Conservation (phyloP, 2,113 vertebrate genomes). For the Passer montanus region DNA sequence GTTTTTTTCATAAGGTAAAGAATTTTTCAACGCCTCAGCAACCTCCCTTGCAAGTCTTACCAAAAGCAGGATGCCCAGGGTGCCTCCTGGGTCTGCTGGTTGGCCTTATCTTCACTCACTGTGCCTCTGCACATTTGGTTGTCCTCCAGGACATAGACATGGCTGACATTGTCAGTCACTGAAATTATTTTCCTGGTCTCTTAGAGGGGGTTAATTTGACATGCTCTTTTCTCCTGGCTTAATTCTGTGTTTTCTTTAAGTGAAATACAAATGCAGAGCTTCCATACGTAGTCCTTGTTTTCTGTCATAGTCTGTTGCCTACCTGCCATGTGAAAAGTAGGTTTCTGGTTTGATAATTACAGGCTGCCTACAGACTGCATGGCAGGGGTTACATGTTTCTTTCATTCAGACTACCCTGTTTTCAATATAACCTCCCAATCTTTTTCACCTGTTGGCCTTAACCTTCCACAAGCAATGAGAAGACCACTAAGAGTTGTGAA, state of each 20-base stretch:
- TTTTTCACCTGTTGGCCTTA: conserved; percentile 32
- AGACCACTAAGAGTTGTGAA: not conserved
- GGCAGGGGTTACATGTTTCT: not conserved
- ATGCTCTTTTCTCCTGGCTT: not conserved
- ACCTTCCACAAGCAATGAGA: not conserved
- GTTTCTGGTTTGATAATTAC: not conserved
- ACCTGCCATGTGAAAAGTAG: not conserved
- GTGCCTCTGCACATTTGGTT: not conserved
- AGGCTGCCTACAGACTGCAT: not conserved
- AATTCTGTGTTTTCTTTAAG: not conserved
- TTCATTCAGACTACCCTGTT: not conserved
- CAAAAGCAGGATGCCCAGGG: not conserved
- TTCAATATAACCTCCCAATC: not conserved
- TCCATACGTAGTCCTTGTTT: not conserved
- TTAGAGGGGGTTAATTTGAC: not conserved
- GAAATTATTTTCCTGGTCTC: not conserved
- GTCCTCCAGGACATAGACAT: not conserved
- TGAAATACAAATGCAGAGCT: not conserved
- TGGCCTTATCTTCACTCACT: not conserved
- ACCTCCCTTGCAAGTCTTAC: not conserved
- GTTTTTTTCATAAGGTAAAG: not conserved
- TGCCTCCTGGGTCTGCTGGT: not conserved
- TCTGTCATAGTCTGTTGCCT: not conserved
- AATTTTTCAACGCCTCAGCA: not conserved
- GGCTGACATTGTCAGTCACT: not conserved